These are phyloP conservation scores for Horisme vitalbata DNA, from an alignment of 2,888 invertebrate species.

Conservation along the genomic window DNA sequence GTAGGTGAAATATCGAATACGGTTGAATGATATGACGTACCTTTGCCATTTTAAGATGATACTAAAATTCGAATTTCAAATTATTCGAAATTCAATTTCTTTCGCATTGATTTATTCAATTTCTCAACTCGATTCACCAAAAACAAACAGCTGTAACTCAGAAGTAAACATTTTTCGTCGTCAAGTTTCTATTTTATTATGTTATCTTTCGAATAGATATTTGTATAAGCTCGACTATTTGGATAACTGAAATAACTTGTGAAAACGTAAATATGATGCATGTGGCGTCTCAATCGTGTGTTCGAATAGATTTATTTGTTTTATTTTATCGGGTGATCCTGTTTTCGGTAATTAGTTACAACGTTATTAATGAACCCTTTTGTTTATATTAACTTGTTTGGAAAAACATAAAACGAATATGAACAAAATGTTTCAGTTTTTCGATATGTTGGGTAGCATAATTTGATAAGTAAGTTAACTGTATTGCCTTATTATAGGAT, in stretches of 20 bases:
- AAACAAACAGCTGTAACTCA: constrained; percentile 33
- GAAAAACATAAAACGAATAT: background rate
- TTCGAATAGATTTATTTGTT: constrained; percentile 60
- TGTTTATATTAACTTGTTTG: constrained; percentile 46
- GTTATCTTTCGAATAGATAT: constrained; percentile 66
- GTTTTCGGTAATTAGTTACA: constrained; percentile 53
- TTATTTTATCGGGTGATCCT: constrained; percentile 45
- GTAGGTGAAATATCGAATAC: background rate
- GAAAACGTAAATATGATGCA: constrained; percentile 75
- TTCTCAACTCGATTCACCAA: constrained; percentile 6
- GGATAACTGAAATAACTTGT: constrained; percentile 70
- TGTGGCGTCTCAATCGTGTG: constrained; percentile 68
- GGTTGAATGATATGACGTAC: background rate
- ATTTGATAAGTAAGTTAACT: too few relatives aligned
- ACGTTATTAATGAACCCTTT: constrained; percentile 43
- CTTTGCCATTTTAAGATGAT: background rate
- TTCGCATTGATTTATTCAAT: constrained; percentile 9
- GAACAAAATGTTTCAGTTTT: constrained; percentile 6
- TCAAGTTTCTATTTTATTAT: constrained; percentile 59
- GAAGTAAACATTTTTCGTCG: constrained; percentile 47
- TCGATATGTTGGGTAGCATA: too few relatives aligned
- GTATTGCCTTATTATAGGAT: too few relatives aligned
- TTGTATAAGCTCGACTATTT: constrained; percentile 68
- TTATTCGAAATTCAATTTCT: background rate
- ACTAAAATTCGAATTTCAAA: background rate